Conservation (phyloP, 1,140 invertebrate genomes). For the Zophobas atratus region DNA sequence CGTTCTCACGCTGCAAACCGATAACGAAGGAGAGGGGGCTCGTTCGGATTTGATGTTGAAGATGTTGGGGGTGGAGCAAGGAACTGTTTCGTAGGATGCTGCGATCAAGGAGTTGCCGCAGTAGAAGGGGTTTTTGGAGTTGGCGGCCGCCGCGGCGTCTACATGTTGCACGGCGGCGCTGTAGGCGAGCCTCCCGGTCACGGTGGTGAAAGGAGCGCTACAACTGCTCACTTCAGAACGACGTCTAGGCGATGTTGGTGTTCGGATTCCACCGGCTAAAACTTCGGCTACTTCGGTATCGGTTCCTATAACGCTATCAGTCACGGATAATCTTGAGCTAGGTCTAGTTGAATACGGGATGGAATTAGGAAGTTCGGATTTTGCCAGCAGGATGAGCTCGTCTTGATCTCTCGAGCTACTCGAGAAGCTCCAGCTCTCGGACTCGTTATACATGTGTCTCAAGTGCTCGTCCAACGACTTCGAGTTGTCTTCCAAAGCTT, state of each 20-base stretch:
- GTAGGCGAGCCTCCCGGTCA: conserved; percentile 73
- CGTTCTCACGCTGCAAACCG: conserved; percentile 76
- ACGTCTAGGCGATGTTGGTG: conserved; percentile 71
- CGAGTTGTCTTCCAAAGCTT: conserved; percentile 74
- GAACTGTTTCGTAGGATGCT: conserved; percentile 70
- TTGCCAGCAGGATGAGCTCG: conserved; percentile 70
- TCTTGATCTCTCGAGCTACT: conserved; percentile 75
- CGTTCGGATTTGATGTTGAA: conserved; percentile 70
- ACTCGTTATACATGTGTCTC: conserved; percentile 77
- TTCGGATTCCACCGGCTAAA: conserved; percentile 67
- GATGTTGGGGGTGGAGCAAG: conserved; percentile 69
- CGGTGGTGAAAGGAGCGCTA: conserved; percentile 73
- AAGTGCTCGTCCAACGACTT: conserved; percentile 81
- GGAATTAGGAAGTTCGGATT: conserved; percentile 63
- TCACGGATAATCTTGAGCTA: conserved; percentile 73
- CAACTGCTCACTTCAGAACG: conserved; percentile 70
- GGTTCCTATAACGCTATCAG: conserved; percentile 68
- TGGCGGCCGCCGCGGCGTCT: conserved; percentile 68
- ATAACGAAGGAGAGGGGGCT: conserved; percentile 74
- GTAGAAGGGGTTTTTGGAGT: conserved; percentile 66
- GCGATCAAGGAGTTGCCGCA: conserved; percentile 69
- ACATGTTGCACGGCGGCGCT: conserved; percentile 75
- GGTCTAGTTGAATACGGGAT: conserved; percentile 70
- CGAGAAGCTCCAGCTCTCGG: conserved; percentile 82
- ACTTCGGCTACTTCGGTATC: conserved; percentile 73